Conservation (phyloP, 2,888 invertebrate species). For the Herminia tarsipennalis region DNA sequence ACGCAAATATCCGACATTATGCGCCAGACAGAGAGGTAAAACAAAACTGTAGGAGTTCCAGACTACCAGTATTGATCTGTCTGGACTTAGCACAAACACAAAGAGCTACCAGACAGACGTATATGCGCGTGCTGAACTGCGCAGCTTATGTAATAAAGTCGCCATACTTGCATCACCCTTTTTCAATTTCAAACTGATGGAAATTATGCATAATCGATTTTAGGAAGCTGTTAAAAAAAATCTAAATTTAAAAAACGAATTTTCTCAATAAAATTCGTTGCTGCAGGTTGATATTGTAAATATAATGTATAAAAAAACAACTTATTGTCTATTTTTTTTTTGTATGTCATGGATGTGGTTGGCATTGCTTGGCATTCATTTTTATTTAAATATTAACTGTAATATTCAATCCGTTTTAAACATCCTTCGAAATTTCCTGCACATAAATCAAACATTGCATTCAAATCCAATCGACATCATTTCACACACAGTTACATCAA, state of each 20-base stretch:
- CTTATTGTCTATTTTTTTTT: too few species aligned
- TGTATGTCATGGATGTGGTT: too few species aligned
- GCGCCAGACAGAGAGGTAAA: slow-evolving; percentile 38
- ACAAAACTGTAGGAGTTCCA: slow-evolving; percentile 36
- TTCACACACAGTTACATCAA: slow-evolving; percentile 2
- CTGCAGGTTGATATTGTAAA: too few species aligned
- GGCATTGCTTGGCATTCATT: too few species aligned
- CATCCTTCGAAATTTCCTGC: slow-evolving; percentile 4
- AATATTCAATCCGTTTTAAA: background rate
- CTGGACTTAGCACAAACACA: slow-evolving; percentile 36
- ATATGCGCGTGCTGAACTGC: slow-evolving; percentile 8
- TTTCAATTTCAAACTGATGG: background rate
- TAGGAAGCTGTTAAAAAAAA: too few species aligned
- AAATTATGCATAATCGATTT: too few species aligned
- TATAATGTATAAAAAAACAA: too few species aligned
- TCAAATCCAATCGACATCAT: background rate
- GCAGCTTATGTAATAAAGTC: background rate
- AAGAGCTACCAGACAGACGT: slow-evolving; percentile 31
- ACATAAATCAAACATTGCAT: slow-evolving; percentile 1
- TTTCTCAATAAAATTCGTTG: too few species aligned
- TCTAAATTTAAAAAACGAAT: too few species aligned
- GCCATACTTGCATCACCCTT: background rate
- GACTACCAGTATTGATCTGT: slow-evolving; percentile 46
- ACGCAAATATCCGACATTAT: slow-evolving; percentile 33
- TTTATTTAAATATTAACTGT: background rate